phyloP scores from a whole-genome alignment of 2,888 invertebrate genomes.

The Chrysolina haemoptera region DNA sequence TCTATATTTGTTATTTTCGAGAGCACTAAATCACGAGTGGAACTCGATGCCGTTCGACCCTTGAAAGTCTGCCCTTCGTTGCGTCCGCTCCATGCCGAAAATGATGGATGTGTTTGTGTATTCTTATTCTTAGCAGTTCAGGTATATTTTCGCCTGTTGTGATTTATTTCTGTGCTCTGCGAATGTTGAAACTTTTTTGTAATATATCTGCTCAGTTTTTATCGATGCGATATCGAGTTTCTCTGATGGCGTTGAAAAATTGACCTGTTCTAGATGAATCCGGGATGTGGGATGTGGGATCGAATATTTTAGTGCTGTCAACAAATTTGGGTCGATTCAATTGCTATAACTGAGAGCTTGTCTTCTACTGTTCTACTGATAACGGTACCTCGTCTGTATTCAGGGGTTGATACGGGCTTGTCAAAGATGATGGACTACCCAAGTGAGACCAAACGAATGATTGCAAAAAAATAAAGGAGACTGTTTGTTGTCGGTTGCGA shows the following conservation, averaged over 20 bases:
- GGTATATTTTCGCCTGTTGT: conserved; percentile 57
- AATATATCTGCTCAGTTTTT: conserved; percentile 47
- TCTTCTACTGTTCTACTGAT: background rate
- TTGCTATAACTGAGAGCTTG: background rate
- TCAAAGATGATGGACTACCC: no score
- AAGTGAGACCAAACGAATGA: no score
- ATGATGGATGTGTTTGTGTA: conserved; percentile 64
- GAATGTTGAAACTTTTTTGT: conserved; percentile 56
- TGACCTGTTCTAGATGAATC: background rate
- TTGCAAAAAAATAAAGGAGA: no score
- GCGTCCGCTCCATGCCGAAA: conserved; percentile 46
- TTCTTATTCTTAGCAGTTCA: conserved; percentile 58
- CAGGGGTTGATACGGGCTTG: no score
- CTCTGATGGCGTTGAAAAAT: conserved; percentile 43
- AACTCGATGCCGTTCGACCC: conserved; percentile 41
- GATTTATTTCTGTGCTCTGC: conserved; percentile 57
- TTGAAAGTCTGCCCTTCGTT: conserved; percentile 59
- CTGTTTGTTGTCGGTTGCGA: no score
- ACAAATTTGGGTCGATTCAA: background rate
- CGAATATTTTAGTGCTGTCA: background rate
- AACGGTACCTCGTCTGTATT: no score
- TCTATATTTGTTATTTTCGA: conserved; percentile 43
- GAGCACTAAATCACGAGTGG: conserved; percentile 40
- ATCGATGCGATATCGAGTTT: conserved; percentile 42
- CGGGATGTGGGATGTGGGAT: background rate